Percentiles rank a stretch among this genome's conserved stretches.
phyloP scores from a whole-genome alignment of 2,113 vertebrate genomes.

The Oreochromis spilurus region DNA sequence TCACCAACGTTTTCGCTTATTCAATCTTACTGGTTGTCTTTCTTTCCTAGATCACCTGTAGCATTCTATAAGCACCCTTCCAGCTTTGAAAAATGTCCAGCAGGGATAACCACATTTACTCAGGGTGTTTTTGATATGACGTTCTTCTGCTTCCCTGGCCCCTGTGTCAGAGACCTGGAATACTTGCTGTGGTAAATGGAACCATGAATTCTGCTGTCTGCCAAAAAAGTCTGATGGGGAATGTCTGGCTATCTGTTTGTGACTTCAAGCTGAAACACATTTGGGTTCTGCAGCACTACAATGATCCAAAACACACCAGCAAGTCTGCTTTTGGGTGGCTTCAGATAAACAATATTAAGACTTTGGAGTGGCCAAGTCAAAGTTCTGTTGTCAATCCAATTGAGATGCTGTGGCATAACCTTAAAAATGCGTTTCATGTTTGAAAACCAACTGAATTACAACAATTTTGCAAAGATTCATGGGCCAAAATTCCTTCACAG shows the following conservation, averaged over 20 bases:
- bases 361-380: too few relatives aligned
- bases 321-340: neutral
- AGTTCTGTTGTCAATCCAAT: too few relatives aligned
- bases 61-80: neutral
- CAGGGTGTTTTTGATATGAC: neutral
- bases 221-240: neutral
- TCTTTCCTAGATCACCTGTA: neutral
- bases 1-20: neutral
- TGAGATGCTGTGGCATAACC: too few relatives aligned
- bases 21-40: neutral
- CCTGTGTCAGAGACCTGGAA: neutral
- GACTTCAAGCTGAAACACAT: neutral
- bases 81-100: neutral
- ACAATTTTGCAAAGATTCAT: too few relatives aligned
- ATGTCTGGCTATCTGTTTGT: neutral
- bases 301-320: neutral
- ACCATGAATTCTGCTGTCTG: neutral
- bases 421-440: too few relatives aligned
- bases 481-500: too few relatives aligned
- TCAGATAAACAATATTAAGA: neutral
- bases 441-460: too few relatives aligned
- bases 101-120: neutral
- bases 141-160: neutral
- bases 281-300: neutral
- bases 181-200: neutral